Percentiles rank a stretch among this genome's conserved stretches.
Conservation (phyloP, 1,140 invertebrate genomes). For the Physella acuta region DNA sequence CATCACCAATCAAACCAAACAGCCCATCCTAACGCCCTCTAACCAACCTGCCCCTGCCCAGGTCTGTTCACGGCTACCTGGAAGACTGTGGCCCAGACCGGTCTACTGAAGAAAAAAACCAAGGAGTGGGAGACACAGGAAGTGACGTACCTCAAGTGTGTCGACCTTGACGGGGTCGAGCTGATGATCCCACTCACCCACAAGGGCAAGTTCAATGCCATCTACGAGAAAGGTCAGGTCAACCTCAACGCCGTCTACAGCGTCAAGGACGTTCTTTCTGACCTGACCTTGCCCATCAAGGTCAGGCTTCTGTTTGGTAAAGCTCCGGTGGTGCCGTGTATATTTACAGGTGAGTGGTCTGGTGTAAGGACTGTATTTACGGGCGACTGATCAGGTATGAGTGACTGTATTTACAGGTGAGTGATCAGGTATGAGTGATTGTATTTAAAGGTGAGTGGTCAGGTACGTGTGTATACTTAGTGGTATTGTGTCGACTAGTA, state of each 20-base stretch:
- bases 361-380: neutral
- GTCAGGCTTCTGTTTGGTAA: conserved; percentile 50
- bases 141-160: conserved; percentile 47
- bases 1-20: no score
- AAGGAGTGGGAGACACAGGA: conserved; percentile 43
- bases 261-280: conserved; percentile 46
- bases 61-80: conserved; percentile 47
- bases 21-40: no score
- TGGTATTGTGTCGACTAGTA: no score
- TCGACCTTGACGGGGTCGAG: conserved; percentile 38
- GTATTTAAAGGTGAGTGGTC: neutral
- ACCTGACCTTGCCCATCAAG: conserved; percentile 44
- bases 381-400: neutral
- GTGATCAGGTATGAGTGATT: neutral
- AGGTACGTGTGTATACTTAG: no score
- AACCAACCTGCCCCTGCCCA: no score
- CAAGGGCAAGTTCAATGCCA: conserved; percentile 45
- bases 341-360: conserved; percentile 37
- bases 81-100: conserved; percentile 41
- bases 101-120: conserved; percentile 42
- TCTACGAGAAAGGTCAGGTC: conserved; percentile 42
- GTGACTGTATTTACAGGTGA: neutral
- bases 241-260: conserved; percentile 41
- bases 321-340: conserved; percentile 47
- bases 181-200: conserved; percentile 43